These are phyloP conservation scores for Aphrocallistes beatrix DNA, from an alignment of 37 sponge, comb jelly and placozoan species.

Conservation along the genomic window DNA sequence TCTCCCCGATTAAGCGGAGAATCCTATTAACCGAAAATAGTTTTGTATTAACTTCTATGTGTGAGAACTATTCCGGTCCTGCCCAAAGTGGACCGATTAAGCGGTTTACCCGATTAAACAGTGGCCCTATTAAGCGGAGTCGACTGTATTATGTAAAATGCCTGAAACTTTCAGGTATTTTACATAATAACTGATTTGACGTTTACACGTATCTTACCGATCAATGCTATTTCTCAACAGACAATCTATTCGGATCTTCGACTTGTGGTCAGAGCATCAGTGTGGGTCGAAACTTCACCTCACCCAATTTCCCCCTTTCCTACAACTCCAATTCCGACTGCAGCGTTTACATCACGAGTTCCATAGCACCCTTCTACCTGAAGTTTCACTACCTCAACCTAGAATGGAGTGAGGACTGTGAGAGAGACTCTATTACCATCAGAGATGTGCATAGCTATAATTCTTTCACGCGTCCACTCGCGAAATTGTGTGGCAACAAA, in stretches of 20 bases:
- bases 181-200: too few relatives aligned
- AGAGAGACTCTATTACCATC: background rate
- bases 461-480: background rate
- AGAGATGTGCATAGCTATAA: background rate
- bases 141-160: too few relatives aligned
- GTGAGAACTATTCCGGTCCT: too few relatives aligned
- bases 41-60: too few relatives aligned
- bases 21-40: too few relatives aligned
- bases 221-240: background rate
- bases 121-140: too few relatives aligned
- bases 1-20: too few relatives aligned
- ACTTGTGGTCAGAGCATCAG: background rate
- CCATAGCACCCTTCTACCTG: background rate
- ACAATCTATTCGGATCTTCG: background rate
- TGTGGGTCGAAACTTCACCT: background rate
- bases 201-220: too few relatives aligned
- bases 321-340: background rate
- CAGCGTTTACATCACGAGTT: background rate
- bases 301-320: background rate
- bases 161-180: too few relatives aligned
- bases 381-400: background rate
- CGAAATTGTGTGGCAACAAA: background rate
- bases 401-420: background rate
- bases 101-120: too few relatives aligned
- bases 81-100: too few relatives aligned